These are phyloP conservation scores for Calosoma granatense DNA, from an alignment of 1,140 invertebrate species.

Conservation along the genomic window DNA sequence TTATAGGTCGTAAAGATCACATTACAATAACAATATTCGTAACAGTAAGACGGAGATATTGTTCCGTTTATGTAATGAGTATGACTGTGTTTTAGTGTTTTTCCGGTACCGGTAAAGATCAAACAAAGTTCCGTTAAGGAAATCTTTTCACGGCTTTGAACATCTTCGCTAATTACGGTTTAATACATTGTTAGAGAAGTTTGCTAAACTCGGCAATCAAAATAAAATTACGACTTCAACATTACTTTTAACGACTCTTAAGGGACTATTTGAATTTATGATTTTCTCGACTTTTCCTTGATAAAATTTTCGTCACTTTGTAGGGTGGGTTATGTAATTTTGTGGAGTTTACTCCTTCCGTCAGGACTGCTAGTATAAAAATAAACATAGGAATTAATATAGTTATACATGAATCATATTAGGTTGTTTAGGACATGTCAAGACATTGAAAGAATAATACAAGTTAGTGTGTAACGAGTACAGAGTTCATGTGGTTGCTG, in stretches of 20 bases:
- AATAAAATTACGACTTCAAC: slow-evolving; percentile 9
- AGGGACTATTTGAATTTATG: slow-evolving; percentile 8
- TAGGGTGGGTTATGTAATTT: not conserved
- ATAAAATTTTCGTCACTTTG: slow-evolving; percentile 4
- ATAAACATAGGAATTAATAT: not conserved
- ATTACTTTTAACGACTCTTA: slow-evolving; percentile 8
- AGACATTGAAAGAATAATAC: not conserved
- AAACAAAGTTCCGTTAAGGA: not conserved
- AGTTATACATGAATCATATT: not conserved
- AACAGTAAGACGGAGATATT: no score
- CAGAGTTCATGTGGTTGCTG: not conserved
- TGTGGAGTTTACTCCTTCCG: not conserved
- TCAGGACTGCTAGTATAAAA: not conserved
- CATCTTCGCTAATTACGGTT: slow-evolving; percentile 5
- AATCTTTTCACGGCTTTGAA: not conserved
- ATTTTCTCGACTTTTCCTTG: not conserved
- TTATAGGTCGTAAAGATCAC: no score
- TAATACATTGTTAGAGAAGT: slow-evolving; percentile 6
- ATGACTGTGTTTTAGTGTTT: no score
- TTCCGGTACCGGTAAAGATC: not conserved
- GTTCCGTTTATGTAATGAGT: no score
- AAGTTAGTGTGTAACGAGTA: not conserved
- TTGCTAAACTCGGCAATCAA: not conserved
- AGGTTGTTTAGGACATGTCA: not conserved
- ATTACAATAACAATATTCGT: no score